Evolutionary conservation across 2,113 vertebrate genomes (phyloP).

Genomic region (Micromys minutus): DNA sequence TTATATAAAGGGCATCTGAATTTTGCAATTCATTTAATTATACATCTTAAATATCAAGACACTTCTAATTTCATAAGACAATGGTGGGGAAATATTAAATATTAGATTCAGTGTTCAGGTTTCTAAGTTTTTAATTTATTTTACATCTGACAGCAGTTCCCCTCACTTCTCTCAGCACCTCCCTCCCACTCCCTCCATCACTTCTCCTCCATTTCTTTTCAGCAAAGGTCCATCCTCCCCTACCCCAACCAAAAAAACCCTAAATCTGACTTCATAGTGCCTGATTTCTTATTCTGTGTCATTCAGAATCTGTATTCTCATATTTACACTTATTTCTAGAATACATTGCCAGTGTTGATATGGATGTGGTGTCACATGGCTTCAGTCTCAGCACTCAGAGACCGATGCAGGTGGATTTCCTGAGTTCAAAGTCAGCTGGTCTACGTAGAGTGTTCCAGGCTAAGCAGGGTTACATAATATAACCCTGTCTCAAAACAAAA

Average conservation of each 20-base stretch:
- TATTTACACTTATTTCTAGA: constrained; percentile 9
- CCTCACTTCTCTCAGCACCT: too few species aligned
- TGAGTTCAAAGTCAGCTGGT: background rate
- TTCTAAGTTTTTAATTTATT: too few species aligned
- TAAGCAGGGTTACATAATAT: background rate
- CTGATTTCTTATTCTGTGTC: background rate
- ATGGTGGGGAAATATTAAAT: background rate
- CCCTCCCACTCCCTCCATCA: too few species aligned
- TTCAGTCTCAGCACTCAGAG: background rate
- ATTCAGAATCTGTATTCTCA: background rate
- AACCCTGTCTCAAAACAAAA: background rate
- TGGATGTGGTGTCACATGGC: background rate
- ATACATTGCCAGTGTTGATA: background rate
- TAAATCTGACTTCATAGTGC: constrained; percentile 33
- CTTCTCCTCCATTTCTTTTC: too few species aligned
- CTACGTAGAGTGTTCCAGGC: background rate
- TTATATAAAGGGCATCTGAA: background rate
- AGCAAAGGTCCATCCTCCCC: too few species aligned
- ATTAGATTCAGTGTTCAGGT: background rate
- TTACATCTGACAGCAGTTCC: too few species aligned
- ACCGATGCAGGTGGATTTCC: background rate
- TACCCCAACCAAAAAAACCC: background rate
- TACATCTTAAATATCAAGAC: background rate
- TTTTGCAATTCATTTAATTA: background rate
- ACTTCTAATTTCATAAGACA: background rate